These are phyloP conservation scores for Pissodes strobi DNA, from an alignment of 1,140 invertebrate species.

Conservation along the genomic window DNA sequence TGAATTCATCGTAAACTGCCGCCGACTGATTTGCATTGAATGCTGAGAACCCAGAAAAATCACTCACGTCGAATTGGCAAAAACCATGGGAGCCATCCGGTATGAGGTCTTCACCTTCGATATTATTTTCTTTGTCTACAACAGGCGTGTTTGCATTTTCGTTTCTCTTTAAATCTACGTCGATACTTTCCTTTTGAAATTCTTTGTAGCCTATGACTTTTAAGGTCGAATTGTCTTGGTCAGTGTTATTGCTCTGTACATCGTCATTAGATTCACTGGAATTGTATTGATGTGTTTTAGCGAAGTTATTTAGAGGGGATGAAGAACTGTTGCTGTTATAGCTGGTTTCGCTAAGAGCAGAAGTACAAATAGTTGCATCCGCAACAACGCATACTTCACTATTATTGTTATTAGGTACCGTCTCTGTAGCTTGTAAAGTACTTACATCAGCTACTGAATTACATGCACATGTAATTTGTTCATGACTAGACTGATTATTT, in stretches of 20 bases:
- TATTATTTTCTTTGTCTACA: not conserved
- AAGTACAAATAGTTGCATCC: no score
- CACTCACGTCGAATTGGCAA: conserved; percentile 48
- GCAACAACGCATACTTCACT: not conserved
- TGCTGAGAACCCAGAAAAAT: conserved; percentile 32
- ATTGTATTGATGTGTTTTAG: not conserved
- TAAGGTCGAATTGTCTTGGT: not conserved
- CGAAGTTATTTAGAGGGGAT: not conserved
- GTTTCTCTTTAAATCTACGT: not conserved
- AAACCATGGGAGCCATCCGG: conserved; percentile 32
- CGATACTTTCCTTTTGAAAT: conserved; percentile 17
- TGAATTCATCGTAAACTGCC: conserved; percentile 48
- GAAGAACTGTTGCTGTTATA: no score
- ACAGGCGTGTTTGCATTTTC: not conserved
- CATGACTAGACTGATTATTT: not conserved
- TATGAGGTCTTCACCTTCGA: conserved; percentile 21
- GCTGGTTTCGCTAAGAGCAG: no score
- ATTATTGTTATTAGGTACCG: not conserved
- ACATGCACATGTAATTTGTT: not conserved
- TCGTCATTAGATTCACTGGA: not conserved
- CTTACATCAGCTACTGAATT: not conserved
- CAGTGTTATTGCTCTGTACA: conserved; percentile 4
- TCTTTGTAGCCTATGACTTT: conserved; percentile 10
- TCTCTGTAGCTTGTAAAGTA: not conserved
- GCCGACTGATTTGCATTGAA: conserved; percentile 25